Evolutionary conservation across 2,888 invertebrate genomes (phyloP).

Genomic region (Drosophila pseudotakahashii): DNA sequence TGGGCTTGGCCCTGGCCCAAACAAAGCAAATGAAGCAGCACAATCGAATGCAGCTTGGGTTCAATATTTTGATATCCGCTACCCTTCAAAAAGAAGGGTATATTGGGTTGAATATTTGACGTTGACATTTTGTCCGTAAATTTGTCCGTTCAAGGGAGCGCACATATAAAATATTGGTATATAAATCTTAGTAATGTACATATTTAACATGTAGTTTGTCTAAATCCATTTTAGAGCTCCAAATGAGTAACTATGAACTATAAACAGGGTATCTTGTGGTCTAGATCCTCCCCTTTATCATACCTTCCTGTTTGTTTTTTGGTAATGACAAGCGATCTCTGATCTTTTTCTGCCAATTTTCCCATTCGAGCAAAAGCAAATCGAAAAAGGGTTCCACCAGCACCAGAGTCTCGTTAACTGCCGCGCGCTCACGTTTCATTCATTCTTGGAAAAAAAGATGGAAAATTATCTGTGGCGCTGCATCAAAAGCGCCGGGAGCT

Average conservation of each 20-base stretch:
- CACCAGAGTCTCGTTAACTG: constrained; percentile 63
- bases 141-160: too few relatives aligned
- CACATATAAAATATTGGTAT: too few relatives aligned
- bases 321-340: constrained; percentile 68
- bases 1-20: constrained; percentile 51
- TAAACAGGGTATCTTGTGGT: not conserved
- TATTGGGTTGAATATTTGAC: too few relatives aligned
- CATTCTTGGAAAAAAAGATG: constrained; percentile 47
- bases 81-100: constrained; percentile 1
- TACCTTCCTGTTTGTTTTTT: not conserved
- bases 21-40: constrained; percentile 56
- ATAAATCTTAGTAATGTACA: too few relatives aligned
- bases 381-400: constrained; percentile 61
- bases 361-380: constrained; percentile 37
- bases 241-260: not conserved
- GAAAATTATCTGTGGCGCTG: constrained; percentile 70
- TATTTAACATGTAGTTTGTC: too few relatives aligned
- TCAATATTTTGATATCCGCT: constrained; percentile 2
- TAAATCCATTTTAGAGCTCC: too few relatives aligned
- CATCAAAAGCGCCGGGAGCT: constrained; percentile 68
- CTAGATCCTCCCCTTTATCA: too few relatives aligned
- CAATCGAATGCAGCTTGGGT: constrained; percentile 24
- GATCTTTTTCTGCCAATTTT: constrained; percentile 72
- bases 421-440: constrained; percentile 69
- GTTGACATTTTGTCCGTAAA: not conserved